These are phyloP conservation scores for Parapsyche elsis DNA, from an alignment of 1,140 invertebrate genomes.

Conservation along the genomic window DNA sequence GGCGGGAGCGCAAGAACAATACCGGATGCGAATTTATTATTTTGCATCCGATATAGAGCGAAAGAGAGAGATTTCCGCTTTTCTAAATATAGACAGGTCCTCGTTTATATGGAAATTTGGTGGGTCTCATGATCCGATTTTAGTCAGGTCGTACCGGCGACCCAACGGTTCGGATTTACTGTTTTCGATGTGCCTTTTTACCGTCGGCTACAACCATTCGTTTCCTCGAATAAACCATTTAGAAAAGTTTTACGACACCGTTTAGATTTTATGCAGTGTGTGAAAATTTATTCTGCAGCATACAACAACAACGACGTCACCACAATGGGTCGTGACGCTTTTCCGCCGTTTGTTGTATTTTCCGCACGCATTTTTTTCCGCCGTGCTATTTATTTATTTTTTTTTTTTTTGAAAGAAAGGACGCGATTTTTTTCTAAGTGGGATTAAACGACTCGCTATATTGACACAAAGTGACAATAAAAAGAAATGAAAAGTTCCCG, in stretches of 20 bases:
- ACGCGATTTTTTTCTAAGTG: constrained; percentile 38
- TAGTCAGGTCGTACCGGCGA: constrained; percentile 23
- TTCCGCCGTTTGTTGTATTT: neutral
- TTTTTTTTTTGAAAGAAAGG: neutral
- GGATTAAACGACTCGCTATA: constrained; percentile 51
- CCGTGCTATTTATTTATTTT: no score
- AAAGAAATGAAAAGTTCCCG: constrained; percentile 52
- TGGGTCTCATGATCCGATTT: constrained; percentile 3
- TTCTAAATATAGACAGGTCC: neutral
- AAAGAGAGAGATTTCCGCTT: neutral
- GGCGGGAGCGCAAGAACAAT: constrained; percentile 34
- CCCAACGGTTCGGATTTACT: constrained; percentile 35
- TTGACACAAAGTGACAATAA: constrained; percentile 55
- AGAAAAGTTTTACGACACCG: constrained; percentile 40
- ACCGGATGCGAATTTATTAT: constrained; percentile 23
- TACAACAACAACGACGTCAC: constrained; percentile 22
- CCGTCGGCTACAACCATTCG: constrained; percentile 34
- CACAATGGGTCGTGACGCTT: constrained; percentile 3
- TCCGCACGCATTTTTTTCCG: neutral
- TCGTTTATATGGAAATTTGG: constrained; percentile 14
- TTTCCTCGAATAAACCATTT: constrained; percentile 42
- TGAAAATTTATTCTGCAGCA: constrained; percentile 37
- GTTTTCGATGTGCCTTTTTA: constrained; percentile 34
- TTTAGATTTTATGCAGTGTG: constrained; percentile 46
- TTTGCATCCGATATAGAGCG: neutral